These are phyloP conservation scores for Myotis lucifugus DNA, from an alignment of 2,113 vertebrate genomes.

Conservation along the genomic window DNA sequence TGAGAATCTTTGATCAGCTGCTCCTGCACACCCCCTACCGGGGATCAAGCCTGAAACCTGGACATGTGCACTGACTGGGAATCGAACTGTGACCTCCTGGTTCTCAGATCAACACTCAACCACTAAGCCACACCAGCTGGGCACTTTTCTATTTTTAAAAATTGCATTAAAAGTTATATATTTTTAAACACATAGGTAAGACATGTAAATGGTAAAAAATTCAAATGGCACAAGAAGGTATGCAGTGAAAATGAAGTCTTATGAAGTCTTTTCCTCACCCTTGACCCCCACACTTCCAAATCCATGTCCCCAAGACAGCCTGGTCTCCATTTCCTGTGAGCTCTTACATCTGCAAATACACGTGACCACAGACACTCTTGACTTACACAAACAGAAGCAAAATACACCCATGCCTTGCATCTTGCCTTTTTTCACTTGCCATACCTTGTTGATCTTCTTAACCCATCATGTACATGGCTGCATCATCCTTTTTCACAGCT, in stretches of 20 bases:
- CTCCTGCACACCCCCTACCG: too few species aligned
- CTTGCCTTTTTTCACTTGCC: not conserved
- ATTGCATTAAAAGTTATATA: not conserved
- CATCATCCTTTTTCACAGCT: not conserved
- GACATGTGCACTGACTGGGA: too few species aligned
- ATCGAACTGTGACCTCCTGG: too few species aligned
- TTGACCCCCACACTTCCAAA: not conserved
- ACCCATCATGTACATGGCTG: rapidly evolving
- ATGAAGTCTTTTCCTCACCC: not conserved
- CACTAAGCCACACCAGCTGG: too few species aligned
- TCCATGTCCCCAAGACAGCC: not conserved
- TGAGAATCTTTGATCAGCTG: too few species aligned
- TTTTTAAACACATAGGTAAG: not conserved
- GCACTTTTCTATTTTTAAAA: not conserved
- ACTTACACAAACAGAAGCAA: not conserved
- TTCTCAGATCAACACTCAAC: too few species aligned
- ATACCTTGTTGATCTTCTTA: not conserved
- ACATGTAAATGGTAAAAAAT: not conserved
- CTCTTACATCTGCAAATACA: not conserved
- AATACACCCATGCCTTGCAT: not conserved
- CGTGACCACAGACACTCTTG: not conserved
- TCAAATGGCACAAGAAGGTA: not conserved
- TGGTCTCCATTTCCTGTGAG: not conserved
- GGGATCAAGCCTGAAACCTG: too few species aligned
- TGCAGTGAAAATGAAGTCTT: not conserved